Evolutionary conservation across 2,113 vertebrate species (phyloP), one percentile per base, ranked within the genome.

Genomic region (Furnarius figulus): DNA sequence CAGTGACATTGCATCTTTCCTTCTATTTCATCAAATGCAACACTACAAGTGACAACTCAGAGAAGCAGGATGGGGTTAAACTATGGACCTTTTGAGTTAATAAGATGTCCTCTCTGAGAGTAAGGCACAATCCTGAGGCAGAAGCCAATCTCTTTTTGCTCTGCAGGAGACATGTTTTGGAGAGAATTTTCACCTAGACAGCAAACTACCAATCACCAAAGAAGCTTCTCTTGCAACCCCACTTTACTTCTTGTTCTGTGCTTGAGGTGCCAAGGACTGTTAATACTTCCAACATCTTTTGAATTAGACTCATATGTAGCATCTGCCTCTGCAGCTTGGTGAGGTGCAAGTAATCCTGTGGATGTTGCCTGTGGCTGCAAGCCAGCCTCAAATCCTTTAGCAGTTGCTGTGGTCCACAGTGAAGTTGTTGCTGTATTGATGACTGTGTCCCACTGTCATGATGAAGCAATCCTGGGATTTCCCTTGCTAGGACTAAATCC

Each of bases 381-480:
- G 65, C 52, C 50, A 78, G 70, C 9, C 23, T 40, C 61, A 62
- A 76, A 87, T 65, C n/a, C 61, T 85, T 78, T 9, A 81, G 47
- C 53, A 72, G 37, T 58, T 81, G 58, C 61, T 40, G 46, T 47
- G 73, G 87, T 75, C 66, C 31, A 35, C 28, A 65, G 33, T 58
- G 74, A 90, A 75, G 40, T 23, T 90, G 18, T 66, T 68, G 55
- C 47, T 92, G 33, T 56, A 39, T 3, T 75, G 40, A 58, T 68
- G 31, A 49, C 40, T 72, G 31, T 37, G 18, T 10, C 28, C 18
- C 14, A 87, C 35, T 87, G 46, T 49, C 77, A 91, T 33, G 65
- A 56, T 49, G 49, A 95, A 95, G 37, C 27, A 95, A 76, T 58
- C 17, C 8, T 82, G 53, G 31, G 87, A 87, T 89, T 93, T 96